These are phyloP conservation scores for Eupithecia insigniata DNA, from an alignment of 2,888 invertebrate species.

Conservation along the genomic window DNA sequence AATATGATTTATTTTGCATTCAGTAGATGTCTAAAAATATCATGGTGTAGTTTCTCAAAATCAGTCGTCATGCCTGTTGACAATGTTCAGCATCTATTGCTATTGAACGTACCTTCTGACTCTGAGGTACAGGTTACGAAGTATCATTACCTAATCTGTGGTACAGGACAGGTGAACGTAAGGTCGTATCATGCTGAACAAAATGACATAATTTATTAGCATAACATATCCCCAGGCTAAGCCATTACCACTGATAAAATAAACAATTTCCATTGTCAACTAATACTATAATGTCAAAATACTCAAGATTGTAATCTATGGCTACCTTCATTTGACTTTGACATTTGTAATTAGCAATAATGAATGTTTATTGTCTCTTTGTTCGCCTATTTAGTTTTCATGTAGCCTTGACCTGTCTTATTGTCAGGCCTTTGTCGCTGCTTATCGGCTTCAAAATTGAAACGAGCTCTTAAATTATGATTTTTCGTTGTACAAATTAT, in stretches of 20 bases:
- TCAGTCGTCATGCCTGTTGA: too few relatives aligned
- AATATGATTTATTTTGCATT: too few relatives aligned
- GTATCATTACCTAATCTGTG: too few relatives aligned
- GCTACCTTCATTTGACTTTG: constrained; percentile 57
- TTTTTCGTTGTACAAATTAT: constrained; percentile 3
- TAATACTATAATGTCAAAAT: constrained; percentile 62
- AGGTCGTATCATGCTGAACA: constrained; percentile 60
- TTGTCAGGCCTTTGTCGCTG: constrained; percentile 11
- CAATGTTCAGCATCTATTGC: background rate
- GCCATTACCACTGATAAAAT: constrained; percentile 33
- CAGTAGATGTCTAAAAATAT: too few relatives aligned
- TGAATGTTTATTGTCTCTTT: constrained; percentile 62
- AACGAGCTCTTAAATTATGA: background rate
- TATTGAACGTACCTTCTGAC: background rate
- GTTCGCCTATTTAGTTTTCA: constrained; percentile 55
- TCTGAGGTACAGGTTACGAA: too few relatives aligned
- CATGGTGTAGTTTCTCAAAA: too few relatives aligned
- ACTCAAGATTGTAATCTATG: constrained; percentile 60
- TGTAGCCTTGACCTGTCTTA: constrained; percentile 63
- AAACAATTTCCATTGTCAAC: constrained; percentile 57
- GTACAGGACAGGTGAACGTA: constrained; percentile 60
- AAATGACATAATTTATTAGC: constrained; percentile 65
- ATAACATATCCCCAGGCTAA: constrained; percentile 56
- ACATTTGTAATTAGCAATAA: constrained; percentile 61
- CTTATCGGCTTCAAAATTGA: background rate